Base-by-base conservation (phyloP, 2,888 invertebrate genomes). In the Minunthozetes semirufus region DNA sequence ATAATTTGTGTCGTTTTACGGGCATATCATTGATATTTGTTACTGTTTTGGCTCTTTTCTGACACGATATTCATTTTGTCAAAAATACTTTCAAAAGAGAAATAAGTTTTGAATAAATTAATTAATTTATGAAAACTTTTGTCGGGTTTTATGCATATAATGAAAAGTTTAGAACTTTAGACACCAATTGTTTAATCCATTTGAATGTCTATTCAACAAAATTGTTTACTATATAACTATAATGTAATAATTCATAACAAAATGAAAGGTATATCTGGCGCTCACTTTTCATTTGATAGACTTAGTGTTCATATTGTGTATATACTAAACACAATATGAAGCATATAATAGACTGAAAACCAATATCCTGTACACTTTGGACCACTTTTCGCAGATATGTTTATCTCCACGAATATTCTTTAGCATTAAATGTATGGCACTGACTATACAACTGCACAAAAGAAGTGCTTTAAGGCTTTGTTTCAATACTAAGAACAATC, bases 311-410 rank as follows among this genome's bases (percentile, higher is more conserved):
- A 17, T 27, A 15, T 61, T 61, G 27, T 38, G 8, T 66, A 22
- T 42, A 68, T n/a, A 46, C 33, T 6, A 1, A n/a, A 25, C 5
- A 22, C 19, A 68, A 68, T 68, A 46, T 46, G 38, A 38, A 38
- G 63, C 38, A 63, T 33, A 63, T 38, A 63, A 38, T 63, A 33
- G 19, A 9, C 63, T 46, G 68, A 46, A 68, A 68, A 68, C 42
- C 68, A 68, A 68, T 68, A 68, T 68, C 68, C 68, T 19, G 68
- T 68, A 22, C 46, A 42, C 19, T 46, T 68, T 68, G 38, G 63
- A n/a, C 33, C 63, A 42, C 42, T 68, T 46, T 68, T 68, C 11
- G 27, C 25, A 46, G 42, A 68, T 42, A 68, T 68, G 8, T 38
- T 68, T 38, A 22, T 68, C 68, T 38, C n/a, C 38, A 19, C 13